Percentiles rank a stretch among this genome's conserved stretches.
Conservation (phyloP, 2,888 invertebrate genomes). For the Amaurobius ferox region DNA sequence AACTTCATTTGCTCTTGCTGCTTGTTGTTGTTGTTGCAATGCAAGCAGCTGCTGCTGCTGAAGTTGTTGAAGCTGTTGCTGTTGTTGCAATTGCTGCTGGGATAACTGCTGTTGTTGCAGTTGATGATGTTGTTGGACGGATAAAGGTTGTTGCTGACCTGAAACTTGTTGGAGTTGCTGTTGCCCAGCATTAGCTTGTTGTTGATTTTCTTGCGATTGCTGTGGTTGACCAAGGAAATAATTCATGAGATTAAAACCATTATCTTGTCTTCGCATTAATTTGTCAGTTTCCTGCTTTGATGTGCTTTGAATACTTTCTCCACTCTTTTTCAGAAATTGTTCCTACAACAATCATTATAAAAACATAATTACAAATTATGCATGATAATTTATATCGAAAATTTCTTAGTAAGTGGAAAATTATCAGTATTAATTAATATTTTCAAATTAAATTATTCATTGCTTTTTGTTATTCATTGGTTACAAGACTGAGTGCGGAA, state of each 20-base stretch:
- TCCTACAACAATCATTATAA: too few species aligned
- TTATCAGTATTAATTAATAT: too few species aligned
- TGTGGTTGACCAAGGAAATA: constrained; percentile 43
- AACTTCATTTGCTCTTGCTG: not conserved
- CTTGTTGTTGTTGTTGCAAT: constrained; percentile 39
- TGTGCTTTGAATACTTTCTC: too few species aligned
- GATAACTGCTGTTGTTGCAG: constrained; percentile 37
- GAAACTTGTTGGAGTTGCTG: constrained; percentile 23
- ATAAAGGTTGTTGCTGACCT: not conserved
- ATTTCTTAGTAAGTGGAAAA: too few species aligned
- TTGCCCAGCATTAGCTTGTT: constrained; percentile 11
- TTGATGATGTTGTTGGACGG: constrained; percentile 22
- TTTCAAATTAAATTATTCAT: too few species aligned
- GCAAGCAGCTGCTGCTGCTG: constrained; percentile 8
- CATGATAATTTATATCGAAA: too few species aligned
- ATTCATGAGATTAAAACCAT: constrained; percentile 56
- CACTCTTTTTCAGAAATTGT: too few species aligned
- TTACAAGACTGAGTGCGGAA: too few species aligned
- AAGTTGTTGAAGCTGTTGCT: constrained; percentile 32
- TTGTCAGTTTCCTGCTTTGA: not conserved
- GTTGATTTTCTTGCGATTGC: constrained; percentile 13
- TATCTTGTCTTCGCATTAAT: constrained; percentile 36
- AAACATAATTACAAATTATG: too few species aligned
- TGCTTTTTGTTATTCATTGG: too few species aligned
- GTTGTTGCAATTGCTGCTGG: constrained; percentile 27